Evolutionary conservation across 2,888 invertebrate genomes (phyloP), one percentile per base, ranked within the genome.

Genomic region (Drosophila bunnanda): DNA sequence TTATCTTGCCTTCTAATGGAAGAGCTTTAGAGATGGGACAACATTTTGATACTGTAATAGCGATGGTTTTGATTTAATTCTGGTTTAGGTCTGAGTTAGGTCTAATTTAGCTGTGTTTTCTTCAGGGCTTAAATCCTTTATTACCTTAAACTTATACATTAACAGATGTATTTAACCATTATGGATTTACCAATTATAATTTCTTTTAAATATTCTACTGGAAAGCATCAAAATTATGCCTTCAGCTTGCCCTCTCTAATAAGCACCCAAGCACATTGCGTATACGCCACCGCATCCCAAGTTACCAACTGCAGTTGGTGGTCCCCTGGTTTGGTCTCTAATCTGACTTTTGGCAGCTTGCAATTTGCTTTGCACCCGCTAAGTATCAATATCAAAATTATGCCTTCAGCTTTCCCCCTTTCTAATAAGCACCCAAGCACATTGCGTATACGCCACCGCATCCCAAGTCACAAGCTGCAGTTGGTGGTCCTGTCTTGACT

Each of bases 331-430:
- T 84, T 58, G 69, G 50, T 50, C 34, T 61, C 62, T 88, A 88
- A 88, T 88, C 86, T 78, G 67, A 12, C 59, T 59, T 79, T 74
- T 88, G 85, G 74, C 89, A 89, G 80, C 69, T 62, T 58, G 70
- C 77, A 76, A 81, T 81, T 87, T 87, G 85, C 82, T 76, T 78
- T 80, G 86, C 82, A 82, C 78, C 78, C 80, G 76, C 84, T 67
- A 86, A n/a, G n/a, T n/a, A n/a, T n/a, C n/a, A n/a, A n/a, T n/a
- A n/a, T 50, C 9, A 15, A 9, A 28, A 3, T 4, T 30, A 10
- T 15, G 1, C 3, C 3, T 9, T 17, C 3, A 28, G 9, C 5
- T 28, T 30, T 4, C 12, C 20, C 15, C 43, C 65, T n/a, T n/a
- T 28, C 60, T 50, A 46, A 52, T 6, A 52, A 34, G 5, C 8